Percentiles rank a stretch among this genome's conserved stretches.
phyloP scores from a whole-genome alignment of 92 coral and sea anemone species.

The Pocillopora meandrina region DNA sequence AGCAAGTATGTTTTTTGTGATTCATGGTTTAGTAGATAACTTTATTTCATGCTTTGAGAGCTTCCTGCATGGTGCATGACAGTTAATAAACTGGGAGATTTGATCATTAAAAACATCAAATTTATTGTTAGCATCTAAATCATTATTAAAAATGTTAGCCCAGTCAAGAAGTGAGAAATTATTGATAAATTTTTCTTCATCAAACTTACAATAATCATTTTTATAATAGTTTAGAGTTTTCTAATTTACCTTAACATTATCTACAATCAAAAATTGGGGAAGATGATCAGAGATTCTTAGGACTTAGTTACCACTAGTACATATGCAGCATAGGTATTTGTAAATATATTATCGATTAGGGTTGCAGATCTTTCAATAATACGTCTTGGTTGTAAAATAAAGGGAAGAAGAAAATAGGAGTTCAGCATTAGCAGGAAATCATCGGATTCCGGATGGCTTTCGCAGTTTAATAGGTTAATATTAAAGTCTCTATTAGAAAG shows the following conservation, averaged over 20 bases:
- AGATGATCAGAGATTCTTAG: constrained; percentile 43
- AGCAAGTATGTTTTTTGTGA: too few species aligned
- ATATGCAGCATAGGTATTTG: neutral
- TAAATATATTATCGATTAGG: too few species aligned
- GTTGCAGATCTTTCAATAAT: too few species aligned
- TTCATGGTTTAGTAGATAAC: neutral
- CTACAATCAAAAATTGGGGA: constrained; percentile 16
- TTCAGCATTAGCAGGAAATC: too few species aligned
- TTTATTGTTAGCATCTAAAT: constrained; percentile 2
- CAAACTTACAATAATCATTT: neutral
- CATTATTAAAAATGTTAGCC: neutral
- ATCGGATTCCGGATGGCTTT: constrained; percentile 15
- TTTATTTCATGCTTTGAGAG: neutral
- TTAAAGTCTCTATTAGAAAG: constrained; percentile 34
- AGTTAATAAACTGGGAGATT: neutral
- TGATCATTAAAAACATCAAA: too few species aligned
- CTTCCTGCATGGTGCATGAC: neutral
- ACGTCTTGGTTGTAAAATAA: too few species aligned
- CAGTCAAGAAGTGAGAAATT: neutral
- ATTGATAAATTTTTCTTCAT: neutral
- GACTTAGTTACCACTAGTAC: constrained; percentile 25
- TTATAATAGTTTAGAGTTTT: constrained; percentile 6
- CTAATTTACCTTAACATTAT: neutral
- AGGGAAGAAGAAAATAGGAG: too few species aligned
- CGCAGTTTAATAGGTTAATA: constrained; percentile 38